Conservation (phyloP, 2,888 invertebrate genomes). For the Keiferia lycopersicella region DNA sequence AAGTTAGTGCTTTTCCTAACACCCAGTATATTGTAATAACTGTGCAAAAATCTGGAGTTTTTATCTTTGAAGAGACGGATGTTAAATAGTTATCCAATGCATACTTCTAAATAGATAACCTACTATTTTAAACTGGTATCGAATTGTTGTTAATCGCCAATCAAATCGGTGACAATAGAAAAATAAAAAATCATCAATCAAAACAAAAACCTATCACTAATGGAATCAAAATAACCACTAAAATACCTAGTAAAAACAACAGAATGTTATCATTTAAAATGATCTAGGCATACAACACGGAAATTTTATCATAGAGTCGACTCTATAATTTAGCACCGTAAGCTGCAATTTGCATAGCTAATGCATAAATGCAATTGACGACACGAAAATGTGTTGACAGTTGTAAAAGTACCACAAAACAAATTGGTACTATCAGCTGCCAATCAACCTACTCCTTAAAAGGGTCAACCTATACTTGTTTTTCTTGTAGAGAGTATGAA, state of each 20-base stretch:
- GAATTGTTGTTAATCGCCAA: too few species aligned
- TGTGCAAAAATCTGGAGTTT: too few species aligned
- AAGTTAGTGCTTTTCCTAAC: too few species aligned
- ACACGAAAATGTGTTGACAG: not conserved
- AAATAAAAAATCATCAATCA: not conserved
- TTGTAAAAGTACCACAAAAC: not conserved
- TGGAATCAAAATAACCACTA: not conserved
- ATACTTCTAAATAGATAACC: too few species aligned
- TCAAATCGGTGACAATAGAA: not conserved
- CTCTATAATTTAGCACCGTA: conserved; percentile 1
- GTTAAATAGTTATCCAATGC: too few species aligned
- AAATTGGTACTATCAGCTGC: too few species aligned
- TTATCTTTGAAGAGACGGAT: too few species aligned
- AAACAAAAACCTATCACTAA: not conserved
- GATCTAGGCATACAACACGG: not conserved
- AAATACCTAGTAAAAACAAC: not conserved
- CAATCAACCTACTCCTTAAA: too few species aligned
- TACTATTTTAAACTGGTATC: too few species aligned
- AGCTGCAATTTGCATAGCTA: conserved; percentile 1
- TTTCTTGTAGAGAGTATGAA: too few species aligned
- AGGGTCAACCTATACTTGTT: too few species aligned
- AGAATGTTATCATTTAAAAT: not conserved
- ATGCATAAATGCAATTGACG: not conserved
- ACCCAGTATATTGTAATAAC: too few species aligned
- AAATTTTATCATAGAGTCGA: not conserved